Evolutionary conservation across 2,797 vertebrate species (phyloP), one percentile per base, ranked within the genome.

Genomic region (Sebastes cheni): DNA sequence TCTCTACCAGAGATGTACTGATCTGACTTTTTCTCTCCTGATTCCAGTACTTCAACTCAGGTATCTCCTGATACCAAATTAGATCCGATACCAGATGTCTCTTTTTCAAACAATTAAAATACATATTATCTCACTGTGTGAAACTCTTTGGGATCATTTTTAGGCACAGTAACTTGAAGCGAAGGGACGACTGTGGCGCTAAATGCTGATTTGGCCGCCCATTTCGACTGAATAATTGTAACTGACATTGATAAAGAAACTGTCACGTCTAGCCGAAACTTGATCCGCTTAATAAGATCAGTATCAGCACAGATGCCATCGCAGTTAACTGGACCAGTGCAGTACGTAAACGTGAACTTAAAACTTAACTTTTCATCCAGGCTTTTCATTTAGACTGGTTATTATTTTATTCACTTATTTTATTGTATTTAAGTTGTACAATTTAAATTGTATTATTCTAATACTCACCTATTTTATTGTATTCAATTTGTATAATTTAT

Each of bases 311-410:
- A 59, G 54, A 55, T 39, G 25, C 4, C 8, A 1, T n/a, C 6
- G 6, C 65, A 52, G 65, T 4, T 1, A 50, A 34, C 27, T 22
- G 30, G 68, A 72, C n/a, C 6, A 22, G 6, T 20, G 42, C 42
- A 46, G 1, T 18, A 18, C 0, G 1, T 46, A 46, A 20, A 50
- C 0, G 1, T 18, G 16, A 50, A 20, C 1, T 50, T 50, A 50
- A 50, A 46, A 2, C 16, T 0, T 50, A 46, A 1, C 42, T 46
- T 2, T 50, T 50, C 16, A 20, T 0, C 42, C 42, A 50, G 42
- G 42, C 42, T 50, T 50, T 46, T 50, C 42, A 20, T 50, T 50
- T 8, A 50, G 42, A 50, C 42, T 50, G 42, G 42, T 50, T 50
- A 18, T 2, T 50, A 50, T 50, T 50, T 50, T 50, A 50, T 50